These are phyloP conservation scores for Lagorchestes hirsutus DNA, from an alignment of 2,797 vertebrate species.

Conservation along the genomic window DNA sequence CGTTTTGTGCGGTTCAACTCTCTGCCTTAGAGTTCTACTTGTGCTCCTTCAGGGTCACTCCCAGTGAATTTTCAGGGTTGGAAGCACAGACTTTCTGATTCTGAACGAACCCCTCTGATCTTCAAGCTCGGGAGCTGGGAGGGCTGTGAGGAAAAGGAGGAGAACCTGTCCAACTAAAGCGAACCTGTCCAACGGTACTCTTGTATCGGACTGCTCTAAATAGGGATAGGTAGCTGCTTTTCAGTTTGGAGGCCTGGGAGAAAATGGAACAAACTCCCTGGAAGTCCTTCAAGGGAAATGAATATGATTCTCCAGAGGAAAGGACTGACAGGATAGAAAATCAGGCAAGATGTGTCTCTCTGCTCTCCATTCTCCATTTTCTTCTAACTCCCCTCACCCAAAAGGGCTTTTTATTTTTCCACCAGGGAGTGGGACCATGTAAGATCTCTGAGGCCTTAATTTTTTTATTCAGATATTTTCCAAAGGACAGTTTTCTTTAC, in stretches of 20 bases:
- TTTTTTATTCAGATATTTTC: not conserved
- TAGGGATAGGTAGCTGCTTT: not conserved
- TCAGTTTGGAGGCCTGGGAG: not conserved
- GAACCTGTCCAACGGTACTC: not conserved
- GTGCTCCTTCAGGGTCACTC: not conserved
- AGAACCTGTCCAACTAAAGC: not conserved
- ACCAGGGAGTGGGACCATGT: not conserved
- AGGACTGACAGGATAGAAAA: conserved; percentile 4
- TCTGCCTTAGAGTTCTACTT: conserved; percentile 40
- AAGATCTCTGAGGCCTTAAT: not conserved
- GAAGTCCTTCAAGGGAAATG: not conserved
- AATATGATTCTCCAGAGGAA: not conserved
- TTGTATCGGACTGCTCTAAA: not conserved
- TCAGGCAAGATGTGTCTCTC: conserved; percentile 18
- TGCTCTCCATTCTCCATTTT: not conserved
- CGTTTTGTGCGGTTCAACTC: not conserved
- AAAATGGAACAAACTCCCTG: not conserved
- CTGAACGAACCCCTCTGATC: not conserved
- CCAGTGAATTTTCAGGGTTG: not conserved
- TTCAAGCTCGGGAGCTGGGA: too few relatives aligned
- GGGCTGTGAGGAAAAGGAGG: not conserved
- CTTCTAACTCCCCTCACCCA: not conserved
- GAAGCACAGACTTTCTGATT: fast-evolving
- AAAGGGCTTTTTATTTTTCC: conserved; percentile 63
- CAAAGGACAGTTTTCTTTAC: not conserved